A percentile compares a stretch with the other conserved stretches of the same genome.
Evolutionary conservation across 37 sponge, comb jelly and placozoan genomes (phyloP).

Genomic region (Halichondria panicea): DNA sequence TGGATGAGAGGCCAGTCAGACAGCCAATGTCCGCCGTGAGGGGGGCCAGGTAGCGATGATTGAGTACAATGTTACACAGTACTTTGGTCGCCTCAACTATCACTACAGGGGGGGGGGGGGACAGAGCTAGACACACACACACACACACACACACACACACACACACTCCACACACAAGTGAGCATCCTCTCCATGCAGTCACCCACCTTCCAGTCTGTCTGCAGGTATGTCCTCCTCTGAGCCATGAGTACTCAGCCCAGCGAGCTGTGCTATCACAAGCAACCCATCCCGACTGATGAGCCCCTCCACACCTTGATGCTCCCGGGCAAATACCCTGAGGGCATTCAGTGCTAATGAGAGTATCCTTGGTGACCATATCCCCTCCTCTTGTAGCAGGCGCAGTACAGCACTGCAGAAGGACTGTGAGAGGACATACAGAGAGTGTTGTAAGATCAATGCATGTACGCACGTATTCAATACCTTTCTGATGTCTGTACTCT

Average conservation of each 20-base stretch:
- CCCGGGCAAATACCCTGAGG: constrained; percentile 35
- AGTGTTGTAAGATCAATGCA: too few relatives aligned
- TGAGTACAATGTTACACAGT: constrained; percentile 65
- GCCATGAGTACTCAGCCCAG: not conserved
- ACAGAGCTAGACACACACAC: too few relatives aligned
- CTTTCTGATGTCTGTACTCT: not conserved
- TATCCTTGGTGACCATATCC: constrained; percentile 14
- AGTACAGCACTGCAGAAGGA: constrained; percentile 12
- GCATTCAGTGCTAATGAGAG: constrained; percentile 2
- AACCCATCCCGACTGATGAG: not conserved
- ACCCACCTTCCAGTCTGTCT: constrained; percentile 3
- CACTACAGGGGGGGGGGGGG: constrained; percentile 25
- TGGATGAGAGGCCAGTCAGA: constrained; percentile 22
- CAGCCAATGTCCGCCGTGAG: constrained; percentile 23
- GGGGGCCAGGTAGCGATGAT: constrained; percentile 30
- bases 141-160: not conserved
- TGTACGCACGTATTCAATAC: not conserved
- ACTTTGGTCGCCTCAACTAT: constrained; percentile 68
- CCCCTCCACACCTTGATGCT: not conserved
- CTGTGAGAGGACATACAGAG: too few relatives aligned
- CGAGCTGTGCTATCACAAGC: not conserved
- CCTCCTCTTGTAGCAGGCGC: not conserved
- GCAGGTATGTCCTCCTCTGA: not conserved
- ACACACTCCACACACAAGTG: too few relatives aligned
- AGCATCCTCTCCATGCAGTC: not conserved